Base-by-base conservation (phyloP, 2,113 vertebrate species). In the Mystacornis crossleyi region DNA sequence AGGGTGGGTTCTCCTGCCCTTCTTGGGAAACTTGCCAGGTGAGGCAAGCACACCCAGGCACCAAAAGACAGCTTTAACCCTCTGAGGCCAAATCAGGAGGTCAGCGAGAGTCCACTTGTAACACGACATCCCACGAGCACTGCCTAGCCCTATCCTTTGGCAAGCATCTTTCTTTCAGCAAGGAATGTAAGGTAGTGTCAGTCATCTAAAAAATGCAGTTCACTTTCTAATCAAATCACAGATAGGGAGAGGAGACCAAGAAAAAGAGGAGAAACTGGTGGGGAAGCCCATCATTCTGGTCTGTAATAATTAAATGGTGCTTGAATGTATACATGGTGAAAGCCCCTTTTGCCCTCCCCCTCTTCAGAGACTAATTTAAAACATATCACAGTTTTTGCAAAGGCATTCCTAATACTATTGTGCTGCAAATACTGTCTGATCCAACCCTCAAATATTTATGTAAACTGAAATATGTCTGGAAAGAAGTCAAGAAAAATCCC, bases 341-440 rank as follows among this genome's bases (percentile, higher is more conserved):
- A 50, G n/a, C 12, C 67, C 18, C 8, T 7, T 90, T 88, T 81
- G 34, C 71, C 54, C 45, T 83, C 38, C 80, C 61, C 45, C 38
- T 95, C 53, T 79, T 88, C 34, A 21, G 71, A 96, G 89, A 75
- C 79, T 93, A 94, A 97, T 96, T 97, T 95, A 97, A 91, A 97
- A 91, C 64, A 65, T 97, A 98, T 94, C 89, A 96, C 66, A 93
- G 89, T 95, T 98, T 97, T 96, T 87, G 94, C 94, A 97, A 91
- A 97, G 88, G 89, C 97, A 97, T 98, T 97, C 97, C 95, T 96
- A 89, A 71, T 94, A 78, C 96, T 86, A 97, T 98, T 98, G 97
- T 98, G 78, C 95, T 97, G 64, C 87, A 98, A 98, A 98, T 98
- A 96, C 98, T 96, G 97, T 98, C 98, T 98, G 96, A 98, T 96